Evolutionary conservation across 2,888 invertebrate species (phyloP).

Genomic region (Lobophora halterata): DNA sequence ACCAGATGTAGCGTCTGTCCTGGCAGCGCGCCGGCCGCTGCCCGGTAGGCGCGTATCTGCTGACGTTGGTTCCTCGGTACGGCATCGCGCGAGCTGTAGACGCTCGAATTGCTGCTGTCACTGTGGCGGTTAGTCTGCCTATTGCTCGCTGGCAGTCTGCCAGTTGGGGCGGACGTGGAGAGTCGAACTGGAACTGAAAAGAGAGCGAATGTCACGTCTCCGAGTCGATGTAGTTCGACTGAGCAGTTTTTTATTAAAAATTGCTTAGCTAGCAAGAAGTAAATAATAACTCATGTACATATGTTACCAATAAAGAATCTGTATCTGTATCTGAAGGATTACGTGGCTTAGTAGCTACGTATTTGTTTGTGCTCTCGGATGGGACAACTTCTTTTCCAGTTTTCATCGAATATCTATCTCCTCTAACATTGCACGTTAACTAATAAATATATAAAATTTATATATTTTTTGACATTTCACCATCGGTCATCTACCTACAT

Average conservation of each 20-base stretch:
- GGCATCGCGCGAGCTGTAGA: constrained; percentile 59
- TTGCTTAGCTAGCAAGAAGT: background rate
- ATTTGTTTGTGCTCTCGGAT: too few species aligned
- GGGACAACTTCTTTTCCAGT: too few species aligned
- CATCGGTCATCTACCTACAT: too few species aligned
- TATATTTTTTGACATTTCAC: too few species aligned
- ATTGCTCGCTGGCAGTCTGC: constrained; percentile 62
- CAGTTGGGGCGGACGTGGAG: constrained; percentile 59
- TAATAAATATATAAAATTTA: too few species aligned
- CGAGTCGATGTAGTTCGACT: background rate
- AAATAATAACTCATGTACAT: background rate
- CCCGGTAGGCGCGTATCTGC: constrained; percentile 66
- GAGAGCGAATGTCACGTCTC: background rate
- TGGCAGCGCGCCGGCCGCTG: constrained; percentile 58
- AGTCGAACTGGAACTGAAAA: constrained; percentile 66
- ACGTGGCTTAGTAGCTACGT: too few species aligned
- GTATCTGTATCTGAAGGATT: too few species aligned
- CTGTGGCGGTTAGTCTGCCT: constrained; percentile 61
- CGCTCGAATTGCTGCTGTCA: constrained; percentile 64
- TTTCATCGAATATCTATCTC: too few species aligned
- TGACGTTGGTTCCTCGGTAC: constrained; percentile 68
- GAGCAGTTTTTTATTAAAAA: too few species aligned
- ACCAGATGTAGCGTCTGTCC: constrained; percentile 62
- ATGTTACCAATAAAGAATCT: too few species aligned
- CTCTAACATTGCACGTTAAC: too few species aligned